Percentiles rank a stretch among this genome's conserved stretches.
Conservation (phyloP, 2,888 invertebrate genomes). For the Agriotes lineatus region DNA sequence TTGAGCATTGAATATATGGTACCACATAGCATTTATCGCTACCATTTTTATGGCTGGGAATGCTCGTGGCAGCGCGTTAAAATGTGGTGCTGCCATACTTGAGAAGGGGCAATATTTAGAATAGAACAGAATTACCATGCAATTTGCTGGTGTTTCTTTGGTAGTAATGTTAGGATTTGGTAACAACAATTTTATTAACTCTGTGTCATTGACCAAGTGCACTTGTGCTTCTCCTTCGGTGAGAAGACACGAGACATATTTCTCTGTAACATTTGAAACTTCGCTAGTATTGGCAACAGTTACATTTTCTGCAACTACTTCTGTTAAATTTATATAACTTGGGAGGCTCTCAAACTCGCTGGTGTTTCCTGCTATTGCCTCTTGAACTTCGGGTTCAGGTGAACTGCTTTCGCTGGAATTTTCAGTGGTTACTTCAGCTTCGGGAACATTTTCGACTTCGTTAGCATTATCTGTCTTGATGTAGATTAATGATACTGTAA, state of each 20-base stretch:
- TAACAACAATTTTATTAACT: constrained; percentile 75
- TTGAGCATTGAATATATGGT: constrained; percentile 88
- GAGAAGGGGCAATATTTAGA: constrained; percentile 92
- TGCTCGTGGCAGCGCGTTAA: constrained; percentile 88
- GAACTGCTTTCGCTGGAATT: background rate
- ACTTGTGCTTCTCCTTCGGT: constrained; percentile 63
- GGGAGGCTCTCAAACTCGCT: constrained; percentile 22
- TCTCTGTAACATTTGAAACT: constrained; percentile 53
- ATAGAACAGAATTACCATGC: constrained; percentile 89
- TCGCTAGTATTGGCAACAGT: constrained; percentile 46
- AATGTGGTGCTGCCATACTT: constrained; percentile 89
- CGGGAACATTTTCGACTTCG: background rate
- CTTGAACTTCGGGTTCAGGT: background rate
- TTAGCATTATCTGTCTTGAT: background rate
- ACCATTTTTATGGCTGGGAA: constrained; percentile 90
- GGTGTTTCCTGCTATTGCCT: background rate
- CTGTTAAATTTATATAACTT: constrained; percentile 23
- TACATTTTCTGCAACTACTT: constrained; percentile 39
- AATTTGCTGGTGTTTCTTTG: constrained; percentile 74
- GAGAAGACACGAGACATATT: constrained; percentile 59
- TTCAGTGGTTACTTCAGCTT: background rate
- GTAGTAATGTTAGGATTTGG: constrained; percentile 75
- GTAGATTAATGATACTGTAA: too few species aligned
- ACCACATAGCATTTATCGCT: constrained; percentile 89
- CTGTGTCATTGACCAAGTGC: constrained; percentile 79